Evolutionary conservation across 2,113 vertebrate genomes (phyloP).

Genomic region (Dipodomys spectabilis): DNA sequence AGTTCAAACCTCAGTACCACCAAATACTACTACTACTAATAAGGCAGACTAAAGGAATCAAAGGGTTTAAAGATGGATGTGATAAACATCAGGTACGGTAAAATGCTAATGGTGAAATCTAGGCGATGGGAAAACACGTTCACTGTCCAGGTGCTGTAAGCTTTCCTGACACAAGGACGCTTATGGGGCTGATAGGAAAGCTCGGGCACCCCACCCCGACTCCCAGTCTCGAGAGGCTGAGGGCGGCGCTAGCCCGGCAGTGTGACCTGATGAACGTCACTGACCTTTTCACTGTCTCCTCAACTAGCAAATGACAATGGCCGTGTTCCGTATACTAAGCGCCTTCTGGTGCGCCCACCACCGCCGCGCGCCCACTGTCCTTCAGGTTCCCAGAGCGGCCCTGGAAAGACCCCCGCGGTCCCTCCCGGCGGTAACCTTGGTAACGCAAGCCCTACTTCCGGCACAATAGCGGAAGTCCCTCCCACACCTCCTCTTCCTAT

Average conservation of each 20-base stretch:
- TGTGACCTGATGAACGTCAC: neutral
- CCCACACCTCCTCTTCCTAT: neutral
- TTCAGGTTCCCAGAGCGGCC: rapidly evolving
- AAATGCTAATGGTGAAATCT: neutral
- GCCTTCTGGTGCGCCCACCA: neutral
- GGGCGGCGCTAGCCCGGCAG: neutral
- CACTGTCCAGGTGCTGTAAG: neutral
- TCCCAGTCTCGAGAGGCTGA: neutral
- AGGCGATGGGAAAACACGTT: neutral
- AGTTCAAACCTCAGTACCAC: neutral
- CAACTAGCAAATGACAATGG: neutral
- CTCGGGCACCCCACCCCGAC: neutral
- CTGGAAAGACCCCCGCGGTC: rapidly evolving
- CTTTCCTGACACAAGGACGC: conserved; percentile 16
- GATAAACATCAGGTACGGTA: neutral
- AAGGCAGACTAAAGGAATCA: neutral
- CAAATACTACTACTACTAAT: neutral
- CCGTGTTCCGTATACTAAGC: neutral
- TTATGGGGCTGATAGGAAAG: neutral
- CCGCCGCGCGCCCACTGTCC: rapidly evolving
- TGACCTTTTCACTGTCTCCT: neutral
- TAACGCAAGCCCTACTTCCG: rapidly evolving
- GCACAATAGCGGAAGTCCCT: neutral
- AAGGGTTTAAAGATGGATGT: neutral
- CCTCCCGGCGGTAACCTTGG: rapidly evolving